phyloP scores from a whole-genome alignment of 1,140 invertebrate genomes.

The Daktulosphaira vitifoliae region DNA sequence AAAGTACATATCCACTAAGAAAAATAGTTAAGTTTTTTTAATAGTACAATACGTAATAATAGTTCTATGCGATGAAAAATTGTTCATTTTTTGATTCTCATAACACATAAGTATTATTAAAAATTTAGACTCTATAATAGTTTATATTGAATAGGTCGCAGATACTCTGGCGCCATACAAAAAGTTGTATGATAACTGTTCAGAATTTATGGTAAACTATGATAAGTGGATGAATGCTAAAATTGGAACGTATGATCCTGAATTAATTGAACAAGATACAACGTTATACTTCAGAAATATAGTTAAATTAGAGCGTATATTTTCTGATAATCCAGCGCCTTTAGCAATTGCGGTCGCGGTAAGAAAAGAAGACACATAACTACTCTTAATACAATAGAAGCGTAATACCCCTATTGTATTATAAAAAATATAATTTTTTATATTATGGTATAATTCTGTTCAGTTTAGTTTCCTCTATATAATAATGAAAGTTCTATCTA shows the following conservation, averaged over 20 bases:
- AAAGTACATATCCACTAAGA: constrained; percentile 70
- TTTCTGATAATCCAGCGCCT: constrained; percentile 59
- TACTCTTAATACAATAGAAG: background rate
- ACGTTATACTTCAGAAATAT: constrained; percentile 69
- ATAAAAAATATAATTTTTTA: background rate
- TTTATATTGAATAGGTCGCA: constrained; percentile 38
- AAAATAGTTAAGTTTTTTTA: constrained; percentile 14
- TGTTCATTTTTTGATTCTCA: constrained; percentile 26
- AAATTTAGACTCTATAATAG: too few species aligned
- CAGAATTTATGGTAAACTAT: constrained; percentile 75
- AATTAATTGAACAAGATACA: constrained; percentile 77
- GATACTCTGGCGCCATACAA: constrained; percentile 60
- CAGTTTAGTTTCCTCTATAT: too few species aligned
- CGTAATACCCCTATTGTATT: background rate
- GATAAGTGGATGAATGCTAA: constrained; percentile 73
- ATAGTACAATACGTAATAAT: too few species aligned
- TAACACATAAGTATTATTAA: too few species aligned
- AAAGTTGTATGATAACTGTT: constrained; percentile 77
- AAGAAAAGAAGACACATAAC: constrained; percentile 35
- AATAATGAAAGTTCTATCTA: too few species aligned
- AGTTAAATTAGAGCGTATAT: constrained; percentile 81
- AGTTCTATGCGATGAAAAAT: background rate
- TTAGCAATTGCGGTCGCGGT: constrained; percentile 56
- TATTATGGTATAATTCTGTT: background rate
- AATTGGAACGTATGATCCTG: constrained; percentile 77